A percentile compares a stretch with the other conserved stretches of the same genome.
Conservation (phyloP, 2,113 vertebrate species). For the Scalopus aquaticus region DNA sequence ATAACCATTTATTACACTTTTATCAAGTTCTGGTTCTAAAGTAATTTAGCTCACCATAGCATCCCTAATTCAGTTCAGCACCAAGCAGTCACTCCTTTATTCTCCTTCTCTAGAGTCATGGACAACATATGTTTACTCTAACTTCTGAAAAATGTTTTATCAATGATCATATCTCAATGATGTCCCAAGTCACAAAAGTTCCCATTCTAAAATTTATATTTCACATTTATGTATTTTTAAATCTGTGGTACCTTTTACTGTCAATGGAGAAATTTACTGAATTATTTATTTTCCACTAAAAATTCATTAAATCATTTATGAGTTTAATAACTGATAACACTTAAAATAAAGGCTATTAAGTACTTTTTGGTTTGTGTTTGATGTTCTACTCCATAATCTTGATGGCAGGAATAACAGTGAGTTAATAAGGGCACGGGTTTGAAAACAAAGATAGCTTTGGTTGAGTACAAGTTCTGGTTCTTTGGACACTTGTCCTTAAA, state of each 20-base stretch:
- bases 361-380: not conserved
- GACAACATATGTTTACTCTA: not conserved
- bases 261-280: not conserved
- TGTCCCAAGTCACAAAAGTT: not conserved
- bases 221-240: not conserved
- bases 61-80: not conserved
- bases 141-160: not conserved
- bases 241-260: not conserved
- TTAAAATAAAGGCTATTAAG: not conserved
- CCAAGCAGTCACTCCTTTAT: not conserved
- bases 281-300: not conserved
- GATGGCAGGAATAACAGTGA: not conserved
- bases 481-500: not conserved
- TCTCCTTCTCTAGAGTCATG: not conserved
- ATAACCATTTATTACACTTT: fast-evolving
- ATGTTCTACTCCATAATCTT: not conserved
- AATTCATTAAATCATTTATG: not conserved
- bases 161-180: not conserved
- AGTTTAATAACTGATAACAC: not conserved
- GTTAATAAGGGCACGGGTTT: not conserved
- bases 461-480: not conserved
- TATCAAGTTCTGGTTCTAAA: not conserved
- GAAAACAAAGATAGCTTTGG: not conserved
- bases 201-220: not conserved
- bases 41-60: not conserved